These are phyloP conservation scores for Catharus bicknelli DNA, from an alignment of 2,113 vertebrate species.

Conservation along the genomic window DNA sequence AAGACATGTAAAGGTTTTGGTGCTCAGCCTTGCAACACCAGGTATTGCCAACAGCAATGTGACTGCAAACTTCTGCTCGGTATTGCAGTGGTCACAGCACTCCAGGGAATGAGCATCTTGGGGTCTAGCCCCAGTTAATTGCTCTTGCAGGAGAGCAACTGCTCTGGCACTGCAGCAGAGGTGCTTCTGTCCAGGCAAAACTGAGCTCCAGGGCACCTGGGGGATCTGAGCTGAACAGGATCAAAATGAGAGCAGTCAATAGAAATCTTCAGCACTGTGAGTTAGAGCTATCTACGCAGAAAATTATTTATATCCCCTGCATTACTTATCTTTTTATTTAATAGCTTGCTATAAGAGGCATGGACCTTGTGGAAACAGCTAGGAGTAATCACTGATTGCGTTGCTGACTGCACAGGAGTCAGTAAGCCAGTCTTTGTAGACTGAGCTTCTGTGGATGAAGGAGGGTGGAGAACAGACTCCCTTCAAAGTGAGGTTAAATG, in stretches of 20 bases:
- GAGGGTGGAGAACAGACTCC: background rate
- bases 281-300: background rate
- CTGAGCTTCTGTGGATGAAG: background rate
- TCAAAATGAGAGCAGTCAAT: background rate
- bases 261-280: background rate
- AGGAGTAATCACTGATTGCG: background rate
- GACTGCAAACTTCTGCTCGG: background rate
- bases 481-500: background rate
- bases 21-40: background rate
- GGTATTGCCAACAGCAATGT: background rate
- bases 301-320: background rate
- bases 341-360: background rate
- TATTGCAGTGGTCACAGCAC: background rate
- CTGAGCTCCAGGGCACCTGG: background rate
- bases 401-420: background rate
- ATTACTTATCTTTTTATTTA: background rate
- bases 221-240: background rate
- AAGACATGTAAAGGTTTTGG: background rate
- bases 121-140: background rate
- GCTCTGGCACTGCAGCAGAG: background rate
- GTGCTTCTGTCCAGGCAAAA: background rate
- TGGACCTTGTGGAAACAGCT: background rate
- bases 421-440: background rate
- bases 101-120: background rate
- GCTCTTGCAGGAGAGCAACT: background rate